Evolutionary conservation across 1,140 invertebrate genomes (phyloP).

Genomic region (Idris sp.): DNA sequence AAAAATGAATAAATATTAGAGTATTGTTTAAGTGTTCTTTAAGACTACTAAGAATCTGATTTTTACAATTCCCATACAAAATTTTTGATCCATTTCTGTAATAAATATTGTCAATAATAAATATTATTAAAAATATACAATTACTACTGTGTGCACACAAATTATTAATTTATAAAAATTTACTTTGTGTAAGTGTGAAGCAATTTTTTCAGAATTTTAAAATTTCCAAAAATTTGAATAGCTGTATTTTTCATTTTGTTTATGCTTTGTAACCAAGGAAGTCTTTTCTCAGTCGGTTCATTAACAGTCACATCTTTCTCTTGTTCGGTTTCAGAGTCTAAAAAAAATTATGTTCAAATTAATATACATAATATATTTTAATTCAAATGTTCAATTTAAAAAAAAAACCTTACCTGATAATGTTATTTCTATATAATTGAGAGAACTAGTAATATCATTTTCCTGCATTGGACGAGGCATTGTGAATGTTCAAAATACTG

Average conservation of each 20-base stretch:
- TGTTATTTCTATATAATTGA: slow-evolving; percentile 34
- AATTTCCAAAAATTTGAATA: slow-evolving; percentile 56
- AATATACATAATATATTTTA: too few species aligned
- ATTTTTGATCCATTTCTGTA: slow-evolving; percentile 67
- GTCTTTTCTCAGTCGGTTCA: slow-evolving; percentile 36
- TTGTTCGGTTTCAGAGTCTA: slow-evolving; percentile 35
- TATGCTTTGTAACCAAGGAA: slow-evolving; percentile 67
- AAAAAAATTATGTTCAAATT: too few species aligned
- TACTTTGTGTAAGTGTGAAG: slow-evolving; percentile 66
- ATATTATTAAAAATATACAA: too few species aligned
- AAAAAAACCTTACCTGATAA: slow-evolving; percentile 25
- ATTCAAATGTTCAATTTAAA: slow-evolving; percentile 8
- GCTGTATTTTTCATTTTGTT: slow-evolving; percentile 57
- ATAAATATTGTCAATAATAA: too few species aligned
- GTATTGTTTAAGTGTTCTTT: slow-evolving; percentile 67
- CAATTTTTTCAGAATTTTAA: slow-evolving; percentile 59
- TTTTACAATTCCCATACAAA: slow-evolving; percentile 39
- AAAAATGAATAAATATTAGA: slow-evolving; percentile 71
- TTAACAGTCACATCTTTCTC: slow-evolving; percentile 6
- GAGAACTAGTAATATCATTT: slow-evolving; percentile 59
- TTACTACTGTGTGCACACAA: too few species aligned
- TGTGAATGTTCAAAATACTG: slow-evolving; percentile 20
- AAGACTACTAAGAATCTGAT: slow-evolving; percentile 43
- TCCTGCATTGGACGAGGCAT: slow-evolving; percentile 61
- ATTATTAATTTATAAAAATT: slow-evolving; percentile 15